phyloP scores from a whole-genome alignment of 2,113 vertebrate genomes.

The Myodes glareolus region DNA sequence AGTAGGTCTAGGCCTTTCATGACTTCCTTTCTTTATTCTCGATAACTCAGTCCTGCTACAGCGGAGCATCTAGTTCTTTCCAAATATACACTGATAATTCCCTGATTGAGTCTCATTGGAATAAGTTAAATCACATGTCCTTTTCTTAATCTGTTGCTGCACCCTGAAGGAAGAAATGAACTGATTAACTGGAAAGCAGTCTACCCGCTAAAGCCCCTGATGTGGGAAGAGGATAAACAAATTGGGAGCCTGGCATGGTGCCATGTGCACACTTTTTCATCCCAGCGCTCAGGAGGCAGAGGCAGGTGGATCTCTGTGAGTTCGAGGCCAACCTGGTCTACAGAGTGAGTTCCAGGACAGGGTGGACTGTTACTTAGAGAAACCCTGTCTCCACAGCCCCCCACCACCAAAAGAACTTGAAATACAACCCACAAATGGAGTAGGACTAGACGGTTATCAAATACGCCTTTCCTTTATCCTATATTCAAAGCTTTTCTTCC shows the following conservation, averaged over 20 bases:
- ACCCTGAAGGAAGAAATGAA: background rate
- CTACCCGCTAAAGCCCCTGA: background rate
- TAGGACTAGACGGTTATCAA: fast-evolving
- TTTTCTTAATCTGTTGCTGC: background rate
- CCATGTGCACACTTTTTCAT: background rate
- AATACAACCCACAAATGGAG: background rate
- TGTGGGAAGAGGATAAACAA: background rate
- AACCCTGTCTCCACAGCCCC: background rate
- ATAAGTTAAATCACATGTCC: too few species aligned
- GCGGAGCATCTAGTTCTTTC: background rate
- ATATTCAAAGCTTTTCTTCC: background rate
- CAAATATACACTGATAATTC: background rate
- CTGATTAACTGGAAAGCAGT: background rate
- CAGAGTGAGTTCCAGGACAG: background rate
- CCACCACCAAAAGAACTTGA: background rate
- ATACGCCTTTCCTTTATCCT: background rate
- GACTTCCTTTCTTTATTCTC: too few species aligned
- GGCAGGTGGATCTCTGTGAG: background rate
- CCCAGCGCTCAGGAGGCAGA: background rate
- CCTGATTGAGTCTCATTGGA: background rate
- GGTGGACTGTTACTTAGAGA: background rate
- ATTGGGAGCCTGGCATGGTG: background rate
- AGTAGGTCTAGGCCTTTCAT: background rate
- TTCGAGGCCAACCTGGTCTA: background rate
- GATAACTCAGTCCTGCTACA: background rate